These are phyloP conservation scores for Takifugu bimaculatus DNA, from an alignment of 2,113 vertebrate genomes.

Conservation along the genomic window DNA sequence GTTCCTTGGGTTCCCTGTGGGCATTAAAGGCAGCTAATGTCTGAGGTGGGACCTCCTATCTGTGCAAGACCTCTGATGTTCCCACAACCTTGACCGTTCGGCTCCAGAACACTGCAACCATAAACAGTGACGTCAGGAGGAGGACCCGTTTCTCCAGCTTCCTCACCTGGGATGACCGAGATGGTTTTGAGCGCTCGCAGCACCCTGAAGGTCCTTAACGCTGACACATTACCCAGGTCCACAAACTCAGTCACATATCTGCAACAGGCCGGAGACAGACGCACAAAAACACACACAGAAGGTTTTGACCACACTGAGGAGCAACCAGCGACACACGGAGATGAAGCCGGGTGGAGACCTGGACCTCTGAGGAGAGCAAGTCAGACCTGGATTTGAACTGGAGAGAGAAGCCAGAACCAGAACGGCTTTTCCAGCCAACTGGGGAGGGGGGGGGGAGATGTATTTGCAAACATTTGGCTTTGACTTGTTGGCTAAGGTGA, in stretches of 20 bases:
- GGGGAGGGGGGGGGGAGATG: no score
- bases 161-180: conserved; percentile 99
- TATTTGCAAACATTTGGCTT: no score
- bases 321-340: conserved; percentile 64
- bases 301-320: conserved; percentile 77
- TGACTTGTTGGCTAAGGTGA: no score
- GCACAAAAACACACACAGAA: conserved; percentile 80
- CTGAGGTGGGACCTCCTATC: not conserved
- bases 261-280: conserved; percentile 76
- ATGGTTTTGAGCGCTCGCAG: conserved; percentile 99
- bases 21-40: no score
- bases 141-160: conserved; percentile 2
- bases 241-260: conserved; percentile 99
- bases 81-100: conserved; percentile 47
- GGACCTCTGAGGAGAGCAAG: no score
- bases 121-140: not conserved
- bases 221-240: conserved; percentile 99
- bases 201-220: conserved; percentile 97
- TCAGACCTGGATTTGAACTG: not conserved
- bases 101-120: not conserved
- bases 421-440: no score
- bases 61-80: conserved; percentile 63
- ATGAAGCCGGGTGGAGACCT: not conserved
- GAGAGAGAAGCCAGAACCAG: not conserved
- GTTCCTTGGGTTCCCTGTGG: not conserved